Conservation (phyloP, 2,888 invertebrate genomes). For the Lymantria monacha region DNA sequence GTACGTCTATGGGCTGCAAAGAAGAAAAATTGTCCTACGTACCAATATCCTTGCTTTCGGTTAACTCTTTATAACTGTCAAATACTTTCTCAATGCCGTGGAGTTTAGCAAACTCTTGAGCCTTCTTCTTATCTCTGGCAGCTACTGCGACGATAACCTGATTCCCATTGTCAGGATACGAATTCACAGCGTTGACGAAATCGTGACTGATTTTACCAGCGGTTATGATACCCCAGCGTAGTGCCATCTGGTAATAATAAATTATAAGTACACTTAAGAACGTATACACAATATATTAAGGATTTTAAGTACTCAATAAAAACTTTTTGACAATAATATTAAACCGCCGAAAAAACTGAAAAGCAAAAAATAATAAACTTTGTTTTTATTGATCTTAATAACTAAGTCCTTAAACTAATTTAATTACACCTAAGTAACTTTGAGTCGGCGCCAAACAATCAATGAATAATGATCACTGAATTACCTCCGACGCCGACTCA, state of each 20-base stretch:
- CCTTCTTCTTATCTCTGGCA: conserved; percentile 85
- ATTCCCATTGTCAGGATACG: conserved; percentile 83
- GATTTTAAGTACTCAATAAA: too few relatives aligned
- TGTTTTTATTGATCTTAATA: too few relatives aligned
- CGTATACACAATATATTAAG: too few relatives aligned
- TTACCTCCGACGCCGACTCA: too few relatives aligned
- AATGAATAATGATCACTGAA: too few relatives aligned
- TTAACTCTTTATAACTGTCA: conserved; percentile 80
- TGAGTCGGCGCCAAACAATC: too few relatives aligned
- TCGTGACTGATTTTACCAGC: conserved; percentile 75
- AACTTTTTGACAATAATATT: too few relatives aligned
- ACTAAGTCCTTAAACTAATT: too few relatives aligned
- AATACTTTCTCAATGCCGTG: conserved; percentile 87
- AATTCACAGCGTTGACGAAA: conserved; percentile 85
- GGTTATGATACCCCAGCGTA: conserved; percentile 93
- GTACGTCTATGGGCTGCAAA: too few relatives aligned
- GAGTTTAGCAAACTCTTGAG: conserved; percentile 87
- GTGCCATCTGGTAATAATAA: conserved; percentile 51
- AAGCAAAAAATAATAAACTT: too few relatives aligned
- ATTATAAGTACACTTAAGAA: conserved; percentile 44
- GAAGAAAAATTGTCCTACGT: conserved; percentile 25
- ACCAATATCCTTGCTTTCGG: conserved; percentile 86
- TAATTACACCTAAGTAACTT: too few relatives aligned
- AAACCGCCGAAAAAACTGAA: too few relatives aligned
- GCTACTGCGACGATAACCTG: conserved; percentile 89